Percentiles rank a stretch among this genome's conserved stretches.
Evolutionary conservation across 1,140 invertebrate species (phyloP).

Genomic region (Diuraphis noxia): DNA sequence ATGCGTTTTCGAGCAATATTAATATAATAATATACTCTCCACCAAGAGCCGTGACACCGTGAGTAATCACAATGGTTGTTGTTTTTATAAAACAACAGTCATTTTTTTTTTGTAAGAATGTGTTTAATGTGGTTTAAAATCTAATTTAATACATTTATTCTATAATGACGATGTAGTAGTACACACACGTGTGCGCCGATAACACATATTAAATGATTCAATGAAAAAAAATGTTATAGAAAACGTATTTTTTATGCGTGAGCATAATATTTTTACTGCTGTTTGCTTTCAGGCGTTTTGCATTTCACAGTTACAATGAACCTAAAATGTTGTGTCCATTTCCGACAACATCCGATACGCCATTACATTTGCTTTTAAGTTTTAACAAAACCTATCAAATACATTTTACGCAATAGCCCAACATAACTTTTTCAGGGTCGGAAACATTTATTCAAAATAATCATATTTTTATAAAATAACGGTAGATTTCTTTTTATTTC

Average conservation of each 20-base stretch:
- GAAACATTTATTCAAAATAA: background rate
- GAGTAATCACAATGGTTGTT: background rate
- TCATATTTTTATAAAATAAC: background rate
- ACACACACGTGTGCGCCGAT: background rate
- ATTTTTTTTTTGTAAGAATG: background rate
- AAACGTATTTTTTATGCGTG: background rate
- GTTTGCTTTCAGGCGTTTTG: background rate
- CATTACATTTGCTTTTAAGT: background rate
- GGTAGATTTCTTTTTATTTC: background rate
- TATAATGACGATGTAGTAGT: background rate
- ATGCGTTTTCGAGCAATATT: background rate
- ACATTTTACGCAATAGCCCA: background rate
- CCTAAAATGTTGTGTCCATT: background rate
- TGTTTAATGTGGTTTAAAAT: background rate
- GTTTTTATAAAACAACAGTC: background rate
- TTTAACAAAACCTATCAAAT: background rate
- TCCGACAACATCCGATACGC: background rate
- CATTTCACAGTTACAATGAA: background rate
- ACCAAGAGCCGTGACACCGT: background rate
- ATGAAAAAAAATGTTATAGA: background rate
- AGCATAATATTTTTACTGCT: background rate
- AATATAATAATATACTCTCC: background rate
- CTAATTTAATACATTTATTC: background rate
- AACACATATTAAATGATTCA: background rate
- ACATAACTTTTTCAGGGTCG: background rate